phyloP scores from a whole-genome alignment of 2,888 invertebrate species.

The Dynastes tityus region DNA sequence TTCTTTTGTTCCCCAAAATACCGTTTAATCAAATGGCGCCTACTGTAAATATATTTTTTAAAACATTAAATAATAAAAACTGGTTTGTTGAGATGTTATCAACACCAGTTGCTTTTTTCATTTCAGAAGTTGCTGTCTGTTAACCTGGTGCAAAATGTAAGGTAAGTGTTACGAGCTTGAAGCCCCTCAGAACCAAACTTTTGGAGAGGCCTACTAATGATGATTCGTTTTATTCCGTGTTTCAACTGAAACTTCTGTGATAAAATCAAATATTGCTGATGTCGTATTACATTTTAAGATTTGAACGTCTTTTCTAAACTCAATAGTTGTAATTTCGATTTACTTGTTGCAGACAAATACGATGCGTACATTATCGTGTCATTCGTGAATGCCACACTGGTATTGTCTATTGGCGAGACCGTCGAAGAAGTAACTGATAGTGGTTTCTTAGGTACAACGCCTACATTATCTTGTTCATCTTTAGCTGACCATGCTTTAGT shows the following conservation, averaged over 20 bases:
- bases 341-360: slow-evolving; percentile 92
- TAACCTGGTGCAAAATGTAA: slow-evolving; percentile 24
- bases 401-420: slow-evolving; percentile 98
- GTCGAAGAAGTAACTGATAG: slow-evolving; percentile 99
- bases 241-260: slow-evolving; percentile 68
- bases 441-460: slow-evolving; percentile 98
- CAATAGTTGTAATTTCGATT: slow-evolving; percentile 55
- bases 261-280: slow-evolving; percentile 61
- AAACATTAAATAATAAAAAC: slow-evolving; percentile 70
- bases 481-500: slow-evolving; percentile 98
- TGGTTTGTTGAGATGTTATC: slow-evolving; percentile 79
- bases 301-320: background rate
- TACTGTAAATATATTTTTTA: background rate
- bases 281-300: background rate
- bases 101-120: slow-evolving; percentile 93
- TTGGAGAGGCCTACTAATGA: slow-evolving; percentile 58
- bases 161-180: slow-evolving; percentile 39
- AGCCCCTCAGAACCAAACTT: background rate
- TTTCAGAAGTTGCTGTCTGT: slow-evolving; percentile 56
- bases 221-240: slow-evolving; percentile 68
- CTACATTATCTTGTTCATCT: slow-evolving; percentile 97
- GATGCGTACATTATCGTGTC: slow-evolving; percentile 99
- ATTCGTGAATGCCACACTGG: slow-evolving; percentile 98
- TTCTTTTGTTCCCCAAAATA: no score
- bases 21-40: no score